Evolutionary conservation across 2,797 vertebrate genomes (phyloP), one percentile per base, ranked within the genome.

Genomic region (Agapornis canus): DNA sequence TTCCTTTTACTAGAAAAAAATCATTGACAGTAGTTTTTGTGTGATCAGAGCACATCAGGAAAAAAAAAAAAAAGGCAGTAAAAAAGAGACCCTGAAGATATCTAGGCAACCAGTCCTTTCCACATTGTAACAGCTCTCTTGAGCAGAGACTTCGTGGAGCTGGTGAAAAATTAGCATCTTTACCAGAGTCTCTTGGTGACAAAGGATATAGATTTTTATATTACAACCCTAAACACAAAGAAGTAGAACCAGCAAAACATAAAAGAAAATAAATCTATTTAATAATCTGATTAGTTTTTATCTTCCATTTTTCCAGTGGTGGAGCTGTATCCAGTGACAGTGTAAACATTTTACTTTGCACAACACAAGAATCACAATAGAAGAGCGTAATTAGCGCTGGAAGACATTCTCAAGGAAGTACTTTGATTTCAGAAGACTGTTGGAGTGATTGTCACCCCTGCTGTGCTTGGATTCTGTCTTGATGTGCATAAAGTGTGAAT

Each of bases 371-470:
- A 82, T 29, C 60, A 91, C 90, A 91, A 94, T 8, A 91, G 78
- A 88, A 51, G 48, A 82, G 60, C 69, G 71, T 57, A 95, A 97
- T 97, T 96, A 96, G 90, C 0, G 0, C 83, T 92, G 72, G 90
- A 94, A 96, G 66, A 90, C 66, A 94, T 93, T 96, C 83, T 91
- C 81, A 85, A 77, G 89, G 90, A 95, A 97, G 87, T 92, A 81
- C 79, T 95, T 95, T 88, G 92, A 95, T 92, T 96, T 93, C 60
- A 86, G 94, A 94, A 94, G 80, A 90, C 69, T 51, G 40, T 69
- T 82, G 86, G 63, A 95, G 66, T 89, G 95, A 97, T 93, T 95
- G 93, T 90, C 89, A 89, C 80, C 79, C 95, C 96, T 96, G 95
- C 92, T 95, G 92, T 39, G 93, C 64, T 73, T 94, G 85, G 60